These are phyloP conservation scores for Phylloscopus whistleri DNA, from an alignment of 2,113 vertebrate species.

Conservation along the genomic window DNA sequence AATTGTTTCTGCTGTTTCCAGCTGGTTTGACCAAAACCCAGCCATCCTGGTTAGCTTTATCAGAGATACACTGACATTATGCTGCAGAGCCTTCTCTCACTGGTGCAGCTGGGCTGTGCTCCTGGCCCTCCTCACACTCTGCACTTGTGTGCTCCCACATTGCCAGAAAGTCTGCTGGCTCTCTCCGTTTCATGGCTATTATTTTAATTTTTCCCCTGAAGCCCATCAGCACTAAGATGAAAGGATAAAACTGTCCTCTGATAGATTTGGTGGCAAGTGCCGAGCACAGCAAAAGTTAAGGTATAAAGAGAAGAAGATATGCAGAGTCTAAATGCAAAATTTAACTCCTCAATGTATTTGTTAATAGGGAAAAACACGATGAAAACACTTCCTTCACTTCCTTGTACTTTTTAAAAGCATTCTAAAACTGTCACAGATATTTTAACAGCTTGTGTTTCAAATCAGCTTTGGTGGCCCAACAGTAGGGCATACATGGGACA, in stretches of 20 bases:
- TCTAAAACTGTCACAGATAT: not conserved
- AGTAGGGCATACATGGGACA: too few species aligned
- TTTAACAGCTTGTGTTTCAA: not conserved
- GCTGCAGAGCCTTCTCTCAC: not conserved
- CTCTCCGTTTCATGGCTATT: not conserved
- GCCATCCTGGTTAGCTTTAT: accelerated
- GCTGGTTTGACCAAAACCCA: not conserved
- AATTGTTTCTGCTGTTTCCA: not conserved
- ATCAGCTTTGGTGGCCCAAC: accelerated
- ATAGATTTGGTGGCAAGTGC: not conserved
- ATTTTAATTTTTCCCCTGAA: not conserved
- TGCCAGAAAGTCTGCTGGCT: not conserved
- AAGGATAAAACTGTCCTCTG: not conserved
- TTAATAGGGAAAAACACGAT: not conserved
- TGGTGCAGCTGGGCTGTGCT: not conserved
- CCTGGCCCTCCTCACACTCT: not conserved
- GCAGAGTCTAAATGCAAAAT: not conserved
- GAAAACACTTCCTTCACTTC: not conserved
- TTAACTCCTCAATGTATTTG: not conserved
- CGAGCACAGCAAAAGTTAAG: not conserved
- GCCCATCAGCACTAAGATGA: not conserved
- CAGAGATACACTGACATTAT: accelerated
- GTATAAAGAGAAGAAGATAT: not conserved
- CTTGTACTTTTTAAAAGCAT: not conserved
- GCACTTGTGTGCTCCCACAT: accelerated